A percentile compares a stretch with the other conserved stretches of the same genome.
Evolutionary conservation across 2,888 invertebrate species (phyloP).

Genomic region (Calliopum simillimum): DNA sequence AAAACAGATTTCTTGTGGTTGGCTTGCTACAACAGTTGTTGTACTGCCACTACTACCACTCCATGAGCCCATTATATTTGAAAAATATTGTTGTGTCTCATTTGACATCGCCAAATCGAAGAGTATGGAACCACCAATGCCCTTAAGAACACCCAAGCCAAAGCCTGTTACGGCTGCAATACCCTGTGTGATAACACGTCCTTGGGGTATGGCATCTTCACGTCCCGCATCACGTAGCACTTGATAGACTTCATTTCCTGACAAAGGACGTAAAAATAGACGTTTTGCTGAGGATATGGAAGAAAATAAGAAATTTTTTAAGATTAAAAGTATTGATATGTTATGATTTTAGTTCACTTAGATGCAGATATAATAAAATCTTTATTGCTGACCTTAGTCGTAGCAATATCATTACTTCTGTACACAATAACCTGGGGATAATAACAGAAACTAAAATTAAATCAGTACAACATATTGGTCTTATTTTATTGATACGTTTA

Average conservation of each 20-base stretch:
- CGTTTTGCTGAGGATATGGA: too few species aligned
- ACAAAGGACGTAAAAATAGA: too few species aligned
- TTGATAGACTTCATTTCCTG: slow-evolving; percentile 31
- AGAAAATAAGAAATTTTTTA: not conserved
- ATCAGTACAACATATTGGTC: too few species aligned
- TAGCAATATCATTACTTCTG: too few species aligned
- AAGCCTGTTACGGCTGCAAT: slow-evolving; percentile 55
- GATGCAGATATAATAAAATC: too few species aligned
- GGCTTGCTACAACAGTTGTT: slow-evolving; percentile 21
- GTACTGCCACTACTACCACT: not conserved
- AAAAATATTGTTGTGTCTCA: slow-evolving; percentile 45
- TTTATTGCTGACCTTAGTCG: too few species aligned
- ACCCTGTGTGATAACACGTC: slow-evolving; percentile 51
- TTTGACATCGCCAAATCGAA: slow-evolving; percentile 52
- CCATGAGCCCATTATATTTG: slow-evolving; percentile 20
- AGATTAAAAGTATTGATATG: too few species aligned
- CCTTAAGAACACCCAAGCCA: slow-evolving; percentile 55
- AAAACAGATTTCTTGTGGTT: slow-evolving; percentile 54
- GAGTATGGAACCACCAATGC: slow-evolving; percentile 54
- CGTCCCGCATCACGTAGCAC: slow-evolving; percentile 44
- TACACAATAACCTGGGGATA: too few species aligned
- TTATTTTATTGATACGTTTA: too few species aligned
- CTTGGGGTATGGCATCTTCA: slow-evolving; percentile 43
- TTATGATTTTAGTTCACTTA: too few species aligned
- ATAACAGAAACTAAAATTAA: too few species aligned